Evolutionary conservation across 2,797 vertebrate genomes (phyloP), one percentile per base, ranked within the genome.

Genomic region (Mormyrops attenuatus): DNA sequence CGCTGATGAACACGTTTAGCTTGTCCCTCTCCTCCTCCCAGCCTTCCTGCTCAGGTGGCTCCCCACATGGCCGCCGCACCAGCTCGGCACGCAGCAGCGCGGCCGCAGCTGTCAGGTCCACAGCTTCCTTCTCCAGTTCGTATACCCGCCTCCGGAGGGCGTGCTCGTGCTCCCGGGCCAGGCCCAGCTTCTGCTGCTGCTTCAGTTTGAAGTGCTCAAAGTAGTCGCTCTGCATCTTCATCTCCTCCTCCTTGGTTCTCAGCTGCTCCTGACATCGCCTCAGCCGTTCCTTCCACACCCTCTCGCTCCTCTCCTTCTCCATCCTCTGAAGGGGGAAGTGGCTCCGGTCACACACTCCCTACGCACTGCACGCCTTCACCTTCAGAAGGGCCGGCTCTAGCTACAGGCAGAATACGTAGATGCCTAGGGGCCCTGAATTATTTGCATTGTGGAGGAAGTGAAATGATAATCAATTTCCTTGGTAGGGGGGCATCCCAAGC

Each of bases 201-300:
- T 95, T 95, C 89, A 91, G 89, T 92, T 96, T 96, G 92, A 95
- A 96, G 93, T 95, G 96, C 91, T 97, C 96, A 90, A 98, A 97
- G 93, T 97, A 97, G 49, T 92, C 93, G 2, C 94, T 95, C 90
- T 97, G 97, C 44, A 89, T 94, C 91, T 94, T 96, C 93, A 97
- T 94, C 91, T 96, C 97, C 53, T 96, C 94, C 55, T 97, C 96
- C 94, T 97, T 97, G 90, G 90, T 92, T 93, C 94, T 96, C 92
- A 97, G 93, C 92, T 95, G 95, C 91, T 94, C 92, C 92, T 96
- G 96, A 92, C 95, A 95, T 91, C 96, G 95, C 90, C 0, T 92
- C 86, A 97, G 89, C 90, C 94, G 95, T 57, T 95, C 93, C 91
- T 95, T 95, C 94, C 95, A 95, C 3, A 94, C 92, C 63, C 90